Base-by-base conservation (phyloP, 2,888 invertebrate species). In the Pristionchus arcanus region DNA sequence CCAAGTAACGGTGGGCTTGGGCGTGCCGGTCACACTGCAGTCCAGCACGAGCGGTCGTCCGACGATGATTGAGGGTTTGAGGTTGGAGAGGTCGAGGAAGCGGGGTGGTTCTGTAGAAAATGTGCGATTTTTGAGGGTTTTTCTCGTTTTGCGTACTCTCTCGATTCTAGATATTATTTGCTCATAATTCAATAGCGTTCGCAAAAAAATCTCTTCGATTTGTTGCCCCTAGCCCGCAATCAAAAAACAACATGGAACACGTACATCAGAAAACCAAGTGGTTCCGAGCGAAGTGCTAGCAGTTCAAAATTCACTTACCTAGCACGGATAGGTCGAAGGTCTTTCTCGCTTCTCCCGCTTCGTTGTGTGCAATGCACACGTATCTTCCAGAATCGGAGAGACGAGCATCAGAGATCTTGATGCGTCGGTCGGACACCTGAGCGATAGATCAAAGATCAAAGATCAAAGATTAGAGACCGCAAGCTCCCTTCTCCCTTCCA, bases 301-400 rank as follows among this genome's bases (percentile, higher is more conserved):
- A n/a, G n/a, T n/a, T n/a, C n/a, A 15, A 66, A 19, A 81, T 95
- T 94, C 94, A 97, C n/a, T n/a, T 42, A 49, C 97, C 96, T 90
- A 96, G 95, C 0, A 97, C 96, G 71, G 96, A 95, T 0, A 97
- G 92, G 55, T 95, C 95, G 91, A 96, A 96, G 53, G 95, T 95
- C 91, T 96, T 96, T 16, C 95, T 94, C 25, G 94, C 95, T 59
- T 96, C 96, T 2, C 97, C 96, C 93, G 96, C 96, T 59, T 95
- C 95, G 93, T 97, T 97, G 81, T 93, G 95, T 4, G 96, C 97
- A 16, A 95, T 92, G 93, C 97, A 97, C 4, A 91, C 74, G 93
- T 96, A 97, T 34, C 96, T 95, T 0, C 97, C 97, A 68, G 96
- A 96, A 94, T 97, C 96, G n/a, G 90, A 91, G 59, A 94, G 81